Percentiles rank a stretch among this genome's conserved stretches.
phyloP scores from a whole-genome alignment of 2,113 vertebrate species.

The Empidonax alnorum region DNA sequence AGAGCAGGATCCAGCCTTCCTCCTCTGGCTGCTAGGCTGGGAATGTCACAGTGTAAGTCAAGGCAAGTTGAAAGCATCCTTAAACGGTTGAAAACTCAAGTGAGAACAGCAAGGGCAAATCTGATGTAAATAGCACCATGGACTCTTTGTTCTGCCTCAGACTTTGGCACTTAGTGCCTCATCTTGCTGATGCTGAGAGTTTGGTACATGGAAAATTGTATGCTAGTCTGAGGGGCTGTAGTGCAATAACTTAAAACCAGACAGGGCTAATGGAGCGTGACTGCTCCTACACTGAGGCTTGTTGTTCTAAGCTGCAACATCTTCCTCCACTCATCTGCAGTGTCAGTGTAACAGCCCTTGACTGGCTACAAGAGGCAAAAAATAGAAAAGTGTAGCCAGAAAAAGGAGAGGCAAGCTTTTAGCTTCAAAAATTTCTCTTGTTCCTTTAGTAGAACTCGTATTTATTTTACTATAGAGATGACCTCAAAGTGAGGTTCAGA shows the following conservation, averaged over 20 bases:
- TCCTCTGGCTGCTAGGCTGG: background rate
- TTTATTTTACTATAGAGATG: background rate
- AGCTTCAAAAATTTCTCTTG: background rate
- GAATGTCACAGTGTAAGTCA: background rate
- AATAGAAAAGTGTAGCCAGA: background rate
- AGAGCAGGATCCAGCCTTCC: background rate
- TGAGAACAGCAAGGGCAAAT: background rate
- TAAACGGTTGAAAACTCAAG: background rate
- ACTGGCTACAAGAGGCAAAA: background rate
- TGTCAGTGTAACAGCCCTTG: background rate
- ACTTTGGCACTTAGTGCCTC: background rate
- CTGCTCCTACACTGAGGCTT: background rate
- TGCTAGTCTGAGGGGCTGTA: conserved; percentile 12
- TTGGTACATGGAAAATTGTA: conserved; percentile 13
- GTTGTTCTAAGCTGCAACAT: background rate
- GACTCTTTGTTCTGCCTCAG: background rate
- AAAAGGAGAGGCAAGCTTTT: background rate
- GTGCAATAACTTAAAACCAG: conserved; percentile 41
- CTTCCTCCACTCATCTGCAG: background rate
- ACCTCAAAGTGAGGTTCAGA: background rate
- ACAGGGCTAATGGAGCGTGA: conserved; percentile 17
- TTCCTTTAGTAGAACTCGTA: background rate
- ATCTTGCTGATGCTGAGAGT: background rate
- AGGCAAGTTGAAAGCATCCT: background rate
- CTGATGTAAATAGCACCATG: background rate